A percentile compares a stretch with the other conserved stretches of the same genome.
These are phyloP conservation scores for Lophura nycthemera DNA, from an alignment of 2,113 vertebrate genomes.

Conservation along the genomic window DNA sequence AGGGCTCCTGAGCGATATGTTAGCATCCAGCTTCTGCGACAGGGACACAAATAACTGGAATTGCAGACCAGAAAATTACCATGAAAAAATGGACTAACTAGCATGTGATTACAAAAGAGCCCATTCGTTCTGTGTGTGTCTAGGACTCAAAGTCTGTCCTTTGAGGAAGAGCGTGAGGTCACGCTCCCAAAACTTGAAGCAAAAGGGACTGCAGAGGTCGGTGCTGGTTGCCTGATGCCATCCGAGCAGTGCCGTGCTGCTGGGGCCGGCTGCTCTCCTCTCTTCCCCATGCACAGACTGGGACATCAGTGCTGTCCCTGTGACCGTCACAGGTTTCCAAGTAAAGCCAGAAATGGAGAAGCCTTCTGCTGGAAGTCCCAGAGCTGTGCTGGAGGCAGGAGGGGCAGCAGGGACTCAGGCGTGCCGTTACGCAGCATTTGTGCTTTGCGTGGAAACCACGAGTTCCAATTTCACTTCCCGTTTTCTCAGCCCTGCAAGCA, in stretches of 20 bases:
- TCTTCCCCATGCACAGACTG: not conserved
- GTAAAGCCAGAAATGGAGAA: not conserved
- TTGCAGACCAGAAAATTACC: conserved; percentile 29
- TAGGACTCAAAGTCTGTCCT: not conserved
- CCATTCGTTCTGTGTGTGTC: not conserved
- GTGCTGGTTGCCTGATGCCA: not conserved
- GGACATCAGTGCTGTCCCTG: not conserved
- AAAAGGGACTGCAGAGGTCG: not conserved
- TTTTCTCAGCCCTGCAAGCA: not conserved
- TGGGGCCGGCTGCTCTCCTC: not conserved
- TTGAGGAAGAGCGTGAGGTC: not conserved
- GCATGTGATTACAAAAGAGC: not conserved
- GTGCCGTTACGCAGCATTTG: accelerated
- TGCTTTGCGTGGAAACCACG: not conserved
- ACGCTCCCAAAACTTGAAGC: not conserved
- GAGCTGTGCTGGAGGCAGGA: not conserved
- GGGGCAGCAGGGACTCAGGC: accelerated
- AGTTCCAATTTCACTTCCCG: not conserved
- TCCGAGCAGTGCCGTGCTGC: not conserved
- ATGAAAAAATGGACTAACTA: not conserved
- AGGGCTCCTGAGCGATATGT: conserved; percentile 11
- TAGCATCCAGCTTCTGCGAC: conserved; percentile 14
- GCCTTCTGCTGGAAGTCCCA: not conserved
- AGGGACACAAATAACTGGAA: conserved; percentile 26
- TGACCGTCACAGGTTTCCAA: not conserved